A percentile compares a stretch with the other conserved stretches of the same genome.
phyloP scores from a whole-genome alignment of 2,113 vertebrate species.

The Chitala chitala region DNA sequence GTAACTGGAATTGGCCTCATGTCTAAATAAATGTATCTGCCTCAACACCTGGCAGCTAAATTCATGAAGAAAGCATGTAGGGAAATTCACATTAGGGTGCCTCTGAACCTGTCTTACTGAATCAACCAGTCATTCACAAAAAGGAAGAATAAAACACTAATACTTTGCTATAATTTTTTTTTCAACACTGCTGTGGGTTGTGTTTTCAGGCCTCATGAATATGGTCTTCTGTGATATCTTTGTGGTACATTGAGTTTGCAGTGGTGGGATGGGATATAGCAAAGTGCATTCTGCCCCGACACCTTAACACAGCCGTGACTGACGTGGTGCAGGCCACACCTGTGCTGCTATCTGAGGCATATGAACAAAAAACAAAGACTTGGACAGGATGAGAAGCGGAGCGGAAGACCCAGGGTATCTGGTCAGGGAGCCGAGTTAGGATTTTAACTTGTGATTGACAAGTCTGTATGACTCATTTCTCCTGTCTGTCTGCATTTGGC shows the following conservation, averaged over 20 bases:
- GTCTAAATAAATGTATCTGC: background rate
- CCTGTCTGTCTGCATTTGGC: slow-evolving; percentile 12
- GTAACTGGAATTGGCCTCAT: slow-evolving; percentile 1
- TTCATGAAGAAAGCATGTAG: background rate
- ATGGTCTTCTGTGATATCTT: background rate
- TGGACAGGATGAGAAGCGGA: background rate
- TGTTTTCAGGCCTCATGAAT: too few species aligned
- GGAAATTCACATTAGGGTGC: slow-evolving; percentile 8
- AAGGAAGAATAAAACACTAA: background rate
- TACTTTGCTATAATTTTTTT: background rate
- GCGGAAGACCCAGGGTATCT: background rate
- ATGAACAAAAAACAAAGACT: background rate
- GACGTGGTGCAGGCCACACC: background rate
- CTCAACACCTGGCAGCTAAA: background rate
- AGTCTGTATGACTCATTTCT: background rate
- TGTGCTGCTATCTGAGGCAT: background rate
- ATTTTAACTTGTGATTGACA: background rate
- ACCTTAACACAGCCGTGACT: background rate
- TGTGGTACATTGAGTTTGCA: background rate
- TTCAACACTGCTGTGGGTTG: background rate
- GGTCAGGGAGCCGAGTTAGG: background rate
- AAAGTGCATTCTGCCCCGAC: background rate
- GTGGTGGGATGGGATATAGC: background rate
- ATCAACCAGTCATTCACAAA: slow-evolving; percentile 14
- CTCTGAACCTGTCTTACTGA: background rate